Evolutionary conservation across 2,113 vertebrate species (phyloP).

Genomic region (Isurus oxyrinchus): DNA sequence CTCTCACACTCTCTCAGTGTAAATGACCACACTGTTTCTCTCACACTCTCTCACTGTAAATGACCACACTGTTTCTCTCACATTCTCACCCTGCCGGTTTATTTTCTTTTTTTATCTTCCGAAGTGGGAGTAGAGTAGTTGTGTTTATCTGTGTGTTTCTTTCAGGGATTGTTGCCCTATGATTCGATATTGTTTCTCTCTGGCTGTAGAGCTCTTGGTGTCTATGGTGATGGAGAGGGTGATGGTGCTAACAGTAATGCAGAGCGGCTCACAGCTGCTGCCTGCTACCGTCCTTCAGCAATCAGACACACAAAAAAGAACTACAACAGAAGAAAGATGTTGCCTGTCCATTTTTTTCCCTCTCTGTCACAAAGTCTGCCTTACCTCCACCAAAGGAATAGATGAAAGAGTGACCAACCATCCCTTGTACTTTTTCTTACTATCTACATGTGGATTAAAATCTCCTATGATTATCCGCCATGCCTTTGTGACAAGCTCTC

Average conservation of each 20-base stretch:
- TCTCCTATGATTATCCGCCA: no score
- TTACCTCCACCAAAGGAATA: not conserved
- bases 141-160: not conserved
- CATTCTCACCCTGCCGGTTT: not conserved
- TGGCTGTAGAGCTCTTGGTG: not conserved
- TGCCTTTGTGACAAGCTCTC: no score
- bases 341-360: not conserved
- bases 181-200: not conserved
- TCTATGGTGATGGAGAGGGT: slow-evolving; percentile 26
- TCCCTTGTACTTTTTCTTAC: no score
- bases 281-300: not conserved
- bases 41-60: no score
- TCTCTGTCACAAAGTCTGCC: not conserved
- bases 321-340: not conserved
- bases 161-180: not conserved
- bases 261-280: slow-evolving; percentile 5
- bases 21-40: no score
- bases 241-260: slow-evolving; percentile 10
- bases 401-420: not conserved
- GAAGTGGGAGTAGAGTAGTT: not conserved
- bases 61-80: no score
- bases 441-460: no score
- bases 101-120: not conserved
- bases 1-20: no score
- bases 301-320: not conserved